These are phyloP conservation scores for Phyllotis vaccarum DNA, from an alignment of 2,797 vertebrate species.

Conservation along the genomic window DNA sequence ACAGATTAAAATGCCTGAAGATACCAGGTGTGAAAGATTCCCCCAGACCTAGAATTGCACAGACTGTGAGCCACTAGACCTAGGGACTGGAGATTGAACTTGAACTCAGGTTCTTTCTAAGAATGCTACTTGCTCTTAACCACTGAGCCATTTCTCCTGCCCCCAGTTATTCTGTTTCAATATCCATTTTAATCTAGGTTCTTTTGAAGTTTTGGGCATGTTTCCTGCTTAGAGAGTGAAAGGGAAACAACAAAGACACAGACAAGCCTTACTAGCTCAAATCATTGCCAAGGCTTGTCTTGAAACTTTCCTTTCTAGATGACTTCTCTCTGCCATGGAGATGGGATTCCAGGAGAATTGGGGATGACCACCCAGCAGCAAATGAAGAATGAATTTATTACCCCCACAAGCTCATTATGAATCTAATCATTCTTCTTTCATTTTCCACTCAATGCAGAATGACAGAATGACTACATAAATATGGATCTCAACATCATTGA, in stretches of 20 bases:
- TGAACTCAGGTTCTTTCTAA: background rate
- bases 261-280: background rate
- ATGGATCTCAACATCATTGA: background rate
- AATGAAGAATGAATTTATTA: background rate
- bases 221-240: background rate
- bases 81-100: background rate
- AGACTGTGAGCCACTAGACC: background rate
- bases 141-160: background rate
- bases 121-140: background rate
- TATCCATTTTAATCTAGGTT: background rate
- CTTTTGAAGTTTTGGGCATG: background rate
- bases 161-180: background rate
- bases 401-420: background rate
- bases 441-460: background rate
- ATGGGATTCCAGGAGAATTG: background rate
- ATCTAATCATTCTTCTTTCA: slow-evolving; percentile 61
- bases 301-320: slow-evolving; percentile 62
- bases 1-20: background rate
- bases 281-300: slow-evolving; percentile 44
- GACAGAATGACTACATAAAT: background rate
- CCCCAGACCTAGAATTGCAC: too few relatives aligned
- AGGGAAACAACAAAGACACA: background rate
- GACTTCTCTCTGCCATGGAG: background rate
- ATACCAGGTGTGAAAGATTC: background rate
- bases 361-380: slow-evolving; percentile 1